Evolutionary conservation across 1,140 invertebrate species (phyloP), one percentile per base, ranked within the genome.

Genomic region (Venturia canescens): DNA sequence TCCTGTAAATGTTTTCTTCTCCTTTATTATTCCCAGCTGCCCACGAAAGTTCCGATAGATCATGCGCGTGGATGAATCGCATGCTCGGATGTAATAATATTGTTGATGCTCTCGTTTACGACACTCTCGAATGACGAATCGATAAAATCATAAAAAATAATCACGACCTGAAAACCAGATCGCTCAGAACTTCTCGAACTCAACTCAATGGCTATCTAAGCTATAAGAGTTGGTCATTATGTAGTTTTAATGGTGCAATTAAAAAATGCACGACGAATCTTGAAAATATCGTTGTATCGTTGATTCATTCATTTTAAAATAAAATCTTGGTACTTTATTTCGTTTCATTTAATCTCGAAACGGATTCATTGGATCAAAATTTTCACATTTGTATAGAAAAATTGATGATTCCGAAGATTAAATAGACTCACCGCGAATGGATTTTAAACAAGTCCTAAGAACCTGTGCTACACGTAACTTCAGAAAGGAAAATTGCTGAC

Each of bases 21-120:
- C 4, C n/a, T 15, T 53, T 53, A 3, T 53, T 53, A 53, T 21
- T 18, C 18, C 1, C 50, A 53, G n/a, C 6, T 18, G n/a, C 50
- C 50, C n/a, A 21, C 16, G 50, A 7, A 18, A 53, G n/a, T 53
- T 53, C 50, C n/a, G n/a, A 53, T 53, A 21, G 16, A n/a, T 53
- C 50, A 53, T 53, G 11, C n/a, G n/a, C 16, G 18, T 16, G 18
- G 50, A 53, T 53, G n/a, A 53, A 53, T 15, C 16, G 50, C 16
- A 53, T 53, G 50, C 50, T 53, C n/a, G 50, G n/a, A 53, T 21
- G 50, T 53, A 53, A 53, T 53, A 53, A 53, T n/a, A 53, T 53
- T 53, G 50, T 21, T 53, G 50, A 53, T 53, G 50, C 50, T 11
- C 50, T 18, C 50, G 50, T 53, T 53, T 53, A 53, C 50, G 50